phyloP scores from a whole-genome alignment of 2,113 vertebrate species.

The Colossoma macropomum region DNA sequence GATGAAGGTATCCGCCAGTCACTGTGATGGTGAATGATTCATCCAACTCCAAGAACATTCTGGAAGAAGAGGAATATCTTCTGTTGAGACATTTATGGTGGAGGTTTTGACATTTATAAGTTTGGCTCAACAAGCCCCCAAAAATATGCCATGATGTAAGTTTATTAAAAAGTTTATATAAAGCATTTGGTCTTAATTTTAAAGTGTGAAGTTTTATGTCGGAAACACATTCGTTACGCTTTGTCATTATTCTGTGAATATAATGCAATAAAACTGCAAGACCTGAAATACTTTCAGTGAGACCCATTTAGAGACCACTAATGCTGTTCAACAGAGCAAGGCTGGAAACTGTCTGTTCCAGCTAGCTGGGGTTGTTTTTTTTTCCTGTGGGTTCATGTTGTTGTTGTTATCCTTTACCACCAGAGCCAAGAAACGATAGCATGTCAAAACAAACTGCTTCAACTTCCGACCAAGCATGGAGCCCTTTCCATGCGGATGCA shows the following conservation, averaged over 20 bases:
- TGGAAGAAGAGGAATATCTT: conserved; percentile 5
- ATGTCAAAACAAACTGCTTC: conserved; percentile 71
- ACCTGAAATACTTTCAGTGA: conserved; percentile 31
- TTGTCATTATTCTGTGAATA: conserved; percentile 20
- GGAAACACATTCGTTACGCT: conserved; percentile 1
- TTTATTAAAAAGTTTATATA: not conserved
- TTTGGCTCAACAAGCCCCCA: not conserved
- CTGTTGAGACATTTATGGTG: not conserved
- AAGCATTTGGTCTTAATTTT: not conserved
- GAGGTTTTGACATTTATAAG: conserved; percentile 6
- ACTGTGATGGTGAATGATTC: not conserved
- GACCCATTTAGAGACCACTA: conserved; percentile 50
- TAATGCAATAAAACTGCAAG: conserved; percentile 6
- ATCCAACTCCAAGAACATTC: not conserved
- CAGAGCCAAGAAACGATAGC: conserved; percentile 72
- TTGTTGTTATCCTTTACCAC: conserved; percentile 72
- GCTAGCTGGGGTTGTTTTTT: conserved; percentile 50
- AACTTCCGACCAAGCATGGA: conserved; percentile 64
- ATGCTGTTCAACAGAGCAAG: conserved; percentile 53
- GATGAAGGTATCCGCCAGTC: not conserved
- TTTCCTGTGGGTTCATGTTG: conserved; percentile 50
- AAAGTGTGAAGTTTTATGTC: not conserved
- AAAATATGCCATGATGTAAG: conserved; percentile 18
- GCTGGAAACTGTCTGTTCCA: conserved; percentile 39
- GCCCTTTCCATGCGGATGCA: conserved; percentile 60